These are phyloP conservation scores for Hoplostethus atlanticus DNA, from an alignment of 2,797 vertebrate genomes.

Conservation along the genomic window DNA sequence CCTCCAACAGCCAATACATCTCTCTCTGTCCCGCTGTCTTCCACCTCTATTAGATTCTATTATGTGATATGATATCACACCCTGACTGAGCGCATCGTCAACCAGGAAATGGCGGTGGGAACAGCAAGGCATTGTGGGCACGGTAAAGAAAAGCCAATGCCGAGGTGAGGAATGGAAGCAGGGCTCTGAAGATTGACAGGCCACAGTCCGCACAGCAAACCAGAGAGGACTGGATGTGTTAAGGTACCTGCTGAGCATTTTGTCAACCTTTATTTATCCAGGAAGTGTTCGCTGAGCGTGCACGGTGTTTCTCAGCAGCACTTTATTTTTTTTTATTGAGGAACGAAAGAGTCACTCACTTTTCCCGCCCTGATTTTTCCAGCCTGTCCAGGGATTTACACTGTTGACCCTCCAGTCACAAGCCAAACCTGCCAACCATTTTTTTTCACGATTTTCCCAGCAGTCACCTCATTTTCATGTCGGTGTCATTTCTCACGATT, in stretches of 20 bases:
- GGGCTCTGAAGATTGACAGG: background rate
- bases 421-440: no score
- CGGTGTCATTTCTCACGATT: no score
- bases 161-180: background rate
- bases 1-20: conserved; percentile 69
- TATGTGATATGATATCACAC: conserved; percentile 74
- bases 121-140: conserved; percentile 34
- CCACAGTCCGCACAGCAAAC: background rate
- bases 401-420: no score
- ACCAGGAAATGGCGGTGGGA: conserved; percentile 1
- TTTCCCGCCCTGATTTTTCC: no score
- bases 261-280: background rate
- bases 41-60: conserved; percentile 73
- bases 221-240: background rate
- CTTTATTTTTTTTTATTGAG: no score
- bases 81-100: conserved; percentile 37
- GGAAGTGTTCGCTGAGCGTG: background rate
- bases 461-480: no score
- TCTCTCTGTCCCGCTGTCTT: conserved; percentile 51
- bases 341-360: no score
- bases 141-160: conserved; percentile 22
- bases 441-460: no score
- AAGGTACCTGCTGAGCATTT: background rate
- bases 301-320: background rate
- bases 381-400: no score